These are phyloP conservation scores for Alouatta caraya DNA, from an alignment of 2,797 vertebrate species.

Conservation along the genomic window DNA sequence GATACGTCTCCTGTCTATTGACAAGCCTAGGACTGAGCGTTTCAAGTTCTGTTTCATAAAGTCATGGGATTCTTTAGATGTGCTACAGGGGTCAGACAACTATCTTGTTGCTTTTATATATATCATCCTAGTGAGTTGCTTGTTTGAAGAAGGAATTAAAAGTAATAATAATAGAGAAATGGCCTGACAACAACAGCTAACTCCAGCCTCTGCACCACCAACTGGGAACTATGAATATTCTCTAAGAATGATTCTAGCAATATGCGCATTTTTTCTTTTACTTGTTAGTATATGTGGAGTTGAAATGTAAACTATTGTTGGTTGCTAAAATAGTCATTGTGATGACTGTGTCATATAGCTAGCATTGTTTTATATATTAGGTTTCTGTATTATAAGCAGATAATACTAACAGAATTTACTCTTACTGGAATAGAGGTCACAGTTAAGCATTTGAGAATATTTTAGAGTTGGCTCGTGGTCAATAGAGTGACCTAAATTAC, in stretches of 20 bases:
- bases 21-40: neutral
- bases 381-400: neutral
- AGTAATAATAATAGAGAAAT: neutral
- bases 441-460: neutral
- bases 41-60: neutral
- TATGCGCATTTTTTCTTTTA: neutral
- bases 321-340: neutral
- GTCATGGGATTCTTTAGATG: neutral
- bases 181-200: neutral
- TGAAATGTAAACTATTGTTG: neutral
- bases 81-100: neutral
- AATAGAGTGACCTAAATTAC: neutral
- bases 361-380: neutral
- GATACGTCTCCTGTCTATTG: neutral
- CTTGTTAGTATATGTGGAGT: neutral
- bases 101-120: neutral
- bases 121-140: neutral
- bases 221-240: slow-evolving; percentile 6
- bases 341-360: neutral
- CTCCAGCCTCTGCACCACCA: neutral
- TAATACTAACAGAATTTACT: neutral
- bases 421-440: neutral
- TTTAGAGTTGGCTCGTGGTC: neutral
- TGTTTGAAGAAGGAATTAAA: slow-evolving; percentile 19
- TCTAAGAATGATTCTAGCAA: neutral